These are phyloP conservation scores for Euplexia lucipara DNA, from an alignment of 2,888 invertebrate genomes.

Conservation along the genomic window DNA sequence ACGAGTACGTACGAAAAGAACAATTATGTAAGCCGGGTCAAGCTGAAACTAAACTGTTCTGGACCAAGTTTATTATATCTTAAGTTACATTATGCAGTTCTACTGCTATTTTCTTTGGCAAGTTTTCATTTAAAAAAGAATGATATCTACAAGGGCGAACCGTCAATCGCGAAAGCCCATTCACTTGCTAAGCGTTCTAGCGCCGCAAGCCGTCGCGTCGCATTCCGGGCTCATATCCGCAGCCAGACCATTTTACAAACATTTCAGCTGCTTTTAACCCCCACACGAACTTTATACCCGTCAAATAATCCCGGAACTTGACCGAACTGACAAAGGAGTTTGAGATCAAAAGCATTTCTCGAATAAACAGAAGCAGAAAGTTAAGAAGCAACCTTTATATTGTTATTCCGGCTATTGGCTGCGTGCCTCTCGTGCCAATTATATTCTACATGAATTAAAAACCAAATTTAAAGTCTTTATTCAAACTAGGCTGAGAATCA, in stretches of 20 bases:
- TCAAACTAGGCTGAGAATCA: too few species aligned
- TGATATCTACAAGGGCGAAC: neutral
- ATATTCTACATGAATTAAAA: neutral
- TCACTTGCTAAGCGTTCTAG: slow-evolving; percentile 31
- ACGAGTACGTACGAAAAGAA: too few species aligned
- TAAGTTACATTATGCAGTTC: neutral
- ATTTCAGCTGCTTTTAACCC: slow-evolving; percentile 10
- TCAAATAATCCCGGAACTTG: slow-evolving; percentile 40
- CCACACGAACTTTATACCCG: slow-evolving; percentile 38
- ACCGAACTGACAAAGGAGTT: slow-evolving; percentile 40
- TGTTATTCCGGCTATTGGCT: neutral
- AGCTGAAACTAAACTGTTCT: neutral
- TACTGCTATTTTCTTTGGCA: neutral
- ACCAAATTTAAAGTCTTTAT: too few species aligned
- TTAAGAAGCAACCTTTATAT: slow-evolving; percentile 1
- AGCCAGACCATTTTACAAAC: slow-evolving; percentile 20
- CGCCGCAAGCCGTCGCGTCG: slow-evolving; percentile 27
- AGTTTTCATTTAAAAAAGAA: neutral
- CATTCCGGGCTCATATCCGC: slow-evolving; percentile 19
- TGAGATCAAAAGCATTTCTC: slow-evolving; percentile 36
- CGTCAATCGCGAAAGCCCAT: slow-evolving; percentile 17
- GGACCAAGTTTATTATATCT: neutral
- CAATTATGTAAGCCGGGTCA: too few species aligned
- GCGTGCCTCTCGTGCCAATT: neutral
- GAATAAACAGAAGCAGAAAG: slow-evolving; percentile 13